Evolutionary conservation across 2,888 invertebrate species (phyloP), one percentile per base, ranked within the genome.

Genomic region (Pasiphila rectangulata): DNA sequence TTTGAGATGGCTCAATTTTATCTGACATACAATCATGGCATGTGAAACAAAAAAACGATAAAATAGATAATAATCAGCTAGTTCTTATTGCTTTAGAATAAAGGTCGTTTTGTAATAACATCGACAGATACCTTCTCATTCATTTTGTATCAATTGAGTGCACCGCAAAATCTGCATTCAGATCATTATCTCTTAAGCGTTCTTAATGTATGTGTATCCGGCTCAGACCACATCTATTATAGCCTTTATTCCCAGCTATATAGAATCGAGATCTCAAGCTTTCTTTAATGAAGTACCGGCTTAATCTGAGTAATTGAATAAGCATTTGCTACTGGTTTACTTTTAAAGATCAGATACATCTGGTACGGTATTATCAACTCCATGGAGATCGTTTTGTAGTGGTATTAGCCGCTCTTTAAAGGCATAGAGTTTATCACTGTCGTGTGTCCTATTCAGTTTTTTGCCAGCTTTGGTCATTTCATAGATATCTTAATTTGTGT

Each of bases 141-240:
- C 47, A 53, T 27, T 13, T 23, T 36, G 29, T 38, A 65, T 62
- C 65, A 69, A 72, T 68, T 70, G 68, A 69, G 68, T 72, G 72
- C 66, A 67, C 64, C 59, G 59, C 68, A 73, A 74, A 43, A 81
- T 81, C 79, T 78, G 74, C 76, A 78, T 77, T 78, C 76, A 80
- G 83, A 86, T 85, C 70, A 74, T 79, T 83, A 87, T 87, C 85
- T 75, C 46, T 76, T 79, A 78, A 77, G 57, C 73, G 66, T 57
- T 62, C 60, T 68, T 66, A 77, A 76, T 74, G 67, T 64, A 35
- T 20, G 54, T 54, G 58, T 67, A 68, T 69, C 70, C 68, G 70
- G 70, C 63, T 66, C 50, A 49, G 50, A 55, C 55, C 55, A 43
- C n/a, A 20, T 5, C 42, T 56, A 63, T 60, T 58, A 56, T 65